These are phyloP conservation scores for Seriola quinqueradiata DNA, from an alignment of 2,113 vertebrate species.

Conservation along the genomic window DNA sequence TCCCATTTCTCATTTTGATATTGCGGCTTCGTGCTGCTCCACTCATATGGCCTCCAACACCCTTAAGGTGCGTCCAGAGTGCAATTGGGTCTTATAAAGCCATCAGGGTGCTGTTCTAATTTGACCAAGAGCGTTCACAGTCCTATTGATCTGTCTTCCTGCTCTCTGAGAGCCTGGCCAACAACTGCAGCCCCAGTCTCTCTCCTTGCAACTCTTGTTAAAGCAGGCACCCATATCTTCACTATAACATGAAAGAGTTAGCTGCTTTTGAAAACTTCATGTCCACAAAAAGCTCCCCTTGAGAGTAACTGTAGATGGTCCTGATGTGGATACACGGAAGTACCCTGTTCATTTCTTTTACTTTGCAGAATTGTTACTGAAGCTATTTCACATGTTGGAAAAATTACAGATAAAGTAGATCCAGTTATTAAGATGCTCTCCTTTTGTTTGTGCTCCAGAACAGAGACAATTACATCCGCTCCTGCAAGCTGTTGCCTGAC, in stretches of 20 bases:
- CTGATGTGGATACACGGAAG: not conserved
- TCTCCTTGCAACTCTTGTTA: slow-evolving; percentile 45
- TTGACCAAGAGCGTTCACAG: slow-evolving; percentile 70
- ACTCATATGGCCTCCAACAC: slow-evolving; percentile 59
- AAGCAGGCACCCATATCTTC: slow-evolving; percentile 67
- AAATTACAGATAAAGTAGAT: not conserved
- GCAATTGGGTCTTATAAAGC: slow-evolving; percentile 77
- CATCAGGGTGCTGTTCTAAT: slow-evolving; percentile 81
- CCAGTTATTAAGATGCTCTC: slow-evolving; percentile 8
- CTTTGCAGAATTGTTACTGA: not conserved
- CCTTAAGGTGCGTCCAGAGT: slow-evolving; percentile 69
- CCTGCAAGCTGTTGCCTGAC: slow-evolving; percentile 96
- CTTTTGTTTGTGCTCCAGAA: slow-evolving; percentile 85
- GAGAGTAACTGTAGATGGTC: slow-evolving; percentile 3
- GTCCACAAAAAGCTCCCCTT: slow-evolving; percentile 32
- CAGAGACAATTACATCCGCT: slow-evolving; percentile 98
- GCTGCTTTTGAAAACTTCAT: slow-evolving; percentile 15
- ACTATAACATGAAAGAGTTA: slow-evolving; percentile 21
- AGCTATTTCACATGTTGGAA: not conserved
- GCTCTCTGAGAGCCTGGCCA: slow-evolving; percentile 58
- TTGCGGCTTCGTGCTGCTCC: slow-evolving; percentile 52
- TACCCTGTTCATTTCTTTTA: not conserved
- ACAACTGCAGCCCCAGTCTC: slow-evolving; percentile 23
- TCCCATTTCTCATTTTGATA: slow-evolving; percentile 73
- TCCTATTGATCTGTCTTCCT: slow-evolving; percentile 75